Conservation (phyloP, 2,113 vertebrate species). For the Mesoclemmys tuberculata region DNA sequence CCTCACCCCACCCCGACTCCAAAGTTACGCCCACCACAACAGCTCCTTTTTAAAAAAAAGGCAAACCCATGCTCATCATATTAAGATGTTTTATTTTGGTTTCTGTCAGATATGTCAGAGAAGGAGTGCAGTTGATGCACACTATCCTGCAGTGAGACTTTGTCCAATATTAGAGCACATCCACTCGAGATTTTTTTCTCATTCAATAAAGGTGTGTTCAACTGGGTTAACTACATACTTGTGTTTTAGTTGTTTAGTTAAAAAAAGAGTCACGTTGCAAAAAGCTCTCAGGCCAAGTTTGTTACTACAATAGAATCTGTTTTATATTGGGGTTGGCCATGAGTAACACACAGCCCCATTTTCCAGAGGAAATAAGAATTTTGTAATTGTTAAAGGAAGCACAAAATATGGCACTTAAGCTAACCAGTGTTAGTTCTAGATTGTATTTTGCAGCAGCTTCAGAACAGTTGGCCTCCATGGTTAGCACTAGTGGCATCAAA, state of each 20-base stretch:
- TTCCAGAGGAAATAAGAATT: background rate
- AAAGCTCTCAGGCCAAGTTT: background rate
- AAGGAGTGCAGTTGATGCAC: background rate
- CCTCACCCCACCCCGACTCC: background rate
- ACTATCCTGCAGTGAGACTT: background rate
- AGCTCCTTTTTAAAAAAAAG: background rate
- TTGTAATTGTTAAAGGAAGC: background rate
- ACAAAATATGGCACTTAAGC: background rate
- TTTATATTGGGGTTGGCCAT: background rate
- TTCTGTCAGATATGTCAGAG: background rate
- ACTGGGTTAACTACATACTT: background rate
- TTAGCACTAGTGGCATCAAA: background rate
- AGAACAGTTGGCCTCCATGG: accelerated
- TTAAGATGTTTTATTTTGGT: background rate
- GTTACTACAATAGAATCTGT: background rate
- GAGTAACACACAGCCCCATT: background rate
- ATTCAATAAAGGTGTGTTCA: background rate
- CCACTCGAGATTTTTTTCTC: background rate
- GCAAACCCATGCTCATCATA: accelerated
- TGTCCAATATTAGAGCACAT: no score
- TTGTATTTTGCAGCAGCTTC: accelerated
- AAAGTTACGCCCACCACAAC: background rate
- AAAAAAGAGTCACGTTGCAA: background rate
- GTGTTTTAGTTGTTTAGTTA: background rate
- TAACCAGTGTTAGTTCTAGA: background rate